Conservation (phyloP, 2,113 vertebrate species). For the Romanogobio albipinnatus region DNA sequence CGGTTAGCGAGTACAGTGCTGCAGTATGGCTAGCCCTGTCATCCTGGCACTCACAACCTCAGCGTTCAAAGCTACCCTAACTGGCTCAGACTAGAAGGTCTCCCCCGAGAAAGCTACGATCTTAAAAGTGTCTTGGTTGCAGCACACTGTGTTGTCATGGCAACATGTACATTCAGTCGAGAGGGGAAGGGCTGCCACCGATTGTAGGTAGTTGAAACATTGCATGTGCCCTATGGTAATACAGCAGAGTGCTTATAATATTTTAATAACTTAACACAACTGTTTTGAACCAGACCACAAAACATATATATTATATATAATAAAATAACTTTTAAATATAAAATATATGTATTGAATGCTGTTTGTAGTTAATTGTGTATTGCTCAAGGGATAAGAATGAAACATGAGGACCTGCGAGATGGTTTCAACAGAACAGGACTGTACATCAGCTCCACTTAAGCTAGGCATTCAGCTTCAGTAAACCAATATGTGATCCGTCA, state of each 20-base stretch:
- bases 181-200: conserved; percentile 56
- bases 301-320: conserved; percentile 47
- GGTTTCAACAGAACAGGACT: conserved; percentile 40
- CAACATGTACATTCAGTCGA: conserved; percentile 74
- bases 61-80: conserved; percentile 24
- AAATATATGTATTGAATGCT: conserved; percentile 58
- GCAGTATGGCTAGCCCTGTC: conserved; percentile 59
- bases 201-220: conserved; percentile 72
- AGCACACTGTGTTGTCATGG: conserved; percentile 63
- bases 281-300: conserved; percentile 62
- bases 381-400: conserved; percentile 66
- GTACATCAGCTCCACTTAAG: conserved; percentile 51
- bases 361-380: conserved; percentile 66
- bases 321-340: conserved; percentile 65
- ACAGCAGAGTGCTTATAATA: conserved; percentile 77
- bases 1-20: conserved; percentile 48
- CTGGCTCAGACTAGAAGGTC: neutral
- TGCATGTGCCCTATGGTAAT: conserved; percentile 65
- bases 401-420: conserved; percentile 21
- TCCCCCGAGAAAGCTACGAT: conserved; percentile 55
- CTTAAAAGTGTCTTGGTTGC: conserved; percentile 66
- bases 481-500: conserved; percentile 53
- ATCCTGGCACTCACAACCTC: conserved; percentile 42
- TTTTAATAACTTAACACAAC: conserved; percentile 67
- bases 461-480: conserved; percentile 58